A percentile compares a stretch with the other conserved stretches of the same genome.
Evolutionary conservation across 2,113 vertebrate genomes (phyloP).

Genomic region (Oenanthe oenanthe): DNA sequence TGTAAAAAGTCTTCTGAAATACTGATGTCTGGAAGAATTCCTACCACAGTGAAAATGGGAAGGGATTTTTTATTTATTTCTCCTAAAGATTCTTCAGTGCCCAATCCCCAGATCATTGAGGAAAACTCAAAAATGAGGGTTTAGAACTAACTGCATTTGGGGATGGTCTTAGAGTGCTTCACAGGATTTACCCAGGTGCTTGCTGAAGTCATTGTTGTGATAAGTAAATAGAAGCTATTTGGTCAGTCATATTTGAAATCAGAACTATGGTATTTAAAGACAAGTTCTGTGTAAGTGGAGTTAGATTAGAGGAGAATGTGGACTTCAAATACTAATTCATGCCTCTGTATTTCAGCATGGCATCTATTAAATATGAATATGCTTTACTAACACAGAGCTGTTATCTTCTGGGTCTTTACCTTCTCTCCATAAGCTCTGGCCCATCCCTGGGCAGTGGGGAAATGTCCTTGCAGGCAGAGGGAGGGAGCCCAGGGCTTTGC

Average conservation of each 20-base stretch:
- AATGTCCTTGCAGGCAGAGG: not conserved
- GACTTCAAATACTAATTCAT: not conserved
- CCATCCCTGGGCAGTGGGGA: not conserved
- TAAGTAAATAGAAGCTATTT: not conserved
- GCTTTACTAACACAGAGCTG: not conserved
- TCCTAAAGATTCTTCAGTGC: not conserved
- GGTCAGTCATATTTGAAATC: not conserved
- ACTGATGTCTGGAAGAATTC: constrained; percentile 36
- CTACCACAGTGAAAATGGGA: not conserved
- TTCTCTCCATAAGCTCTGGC: not conserved
- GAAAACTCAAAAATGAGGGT: not conserved
- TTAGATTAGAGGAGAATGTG: not conserved
- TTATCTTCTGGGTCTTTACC: not conserved
- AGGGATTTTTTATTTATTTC: constrained; percentile 10
- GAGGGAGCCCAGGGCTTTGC: not conserved
- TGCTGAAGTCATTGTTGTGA: not conserved
- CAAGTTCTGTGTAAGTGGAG: not conserved
- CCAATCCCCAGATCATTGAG: not conserved
- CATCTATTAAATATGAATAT: not conserved
- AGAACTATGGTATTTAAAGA: not conserved
- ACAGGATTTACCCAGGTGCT: not conserved
- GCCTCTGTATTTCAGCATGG: not conserved
- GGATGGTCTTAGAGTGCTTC: not conserved
- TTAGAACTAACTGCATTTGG: not conserved
- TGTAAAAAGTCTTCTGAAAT: constrained; percentile 60